Percentiles rank a stretch among this genome's conserved stretches.
phyloP scores from a whole-genome alignment of 2,797 vertebrate species.

The Ptychobarbus kaznakovi region DNA sequence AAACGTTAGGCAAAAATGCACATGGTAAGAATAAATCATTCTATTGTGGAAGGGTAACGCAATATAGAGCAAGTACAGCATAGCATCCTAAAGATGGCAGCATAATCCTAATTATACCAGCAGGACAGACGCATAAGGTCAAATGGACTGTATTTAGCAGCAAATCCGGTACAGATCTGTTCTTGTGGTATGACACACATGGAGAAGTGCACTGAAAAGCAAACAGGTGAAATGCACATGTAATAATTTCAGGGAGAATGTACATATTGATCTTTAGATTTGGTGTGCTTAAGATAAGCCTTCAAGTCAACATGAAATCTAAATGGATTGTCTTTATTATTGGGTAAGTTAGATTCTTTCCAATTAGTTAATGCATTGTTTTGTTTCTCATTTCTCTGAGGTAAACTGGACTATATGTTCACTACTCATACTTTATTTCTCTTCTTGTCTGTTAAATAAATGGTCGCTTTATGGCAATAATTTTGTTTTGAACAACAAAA shows the following conservation, averaged over 20 bases:
- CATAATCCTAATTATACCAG: slow-evolving; percentile 38
- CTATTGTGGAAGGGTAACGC: background rate
- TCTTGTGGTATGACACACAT: slow-evolving; percentile 17
- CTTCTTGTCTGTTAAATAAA: too few species aligned
- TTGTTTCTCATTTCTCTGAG: background rate
- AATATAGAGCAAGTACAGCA: slow-evolving; percentile 17
- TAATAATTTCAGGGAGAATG: background rate
- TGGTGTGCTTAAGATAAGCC: background rate
- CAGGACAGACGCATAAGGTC: background rate
- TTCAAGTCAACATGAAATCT: slow-evolving; percentile 17
- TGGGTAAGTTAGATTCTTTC: background rate
- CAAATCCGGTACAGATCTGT: slow-evolving; percentile 4
- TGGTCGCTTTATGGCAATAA: background rate
- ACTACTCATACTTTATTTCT: background rate
- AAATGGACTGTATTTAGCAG: slow-evolving; percentile 11
- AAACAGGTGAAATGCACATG: slow-evolving; percentile 16
- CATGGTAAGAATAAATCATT: background rate
- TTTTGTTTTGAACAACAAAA: background rate
- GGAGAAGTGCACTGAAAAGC: background rate
- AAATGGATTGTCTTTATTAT: too few species aligned
- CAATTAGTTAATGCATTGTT: background rate
- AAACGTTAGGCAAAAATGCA: background rate
- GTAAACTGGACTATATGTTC: background rate
- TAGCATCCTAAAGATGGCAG: slow-evolving; percentile 61
- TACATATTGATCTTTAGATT: background rate